A percentile compares a stretch with the other conserved stretches of the same genome.
These are phyloP conservation scores for Dicrostonyx torquatus DNA, from an alignment of 2,797 vertebrate genomes.

Conservation along the genomic window DNA sequence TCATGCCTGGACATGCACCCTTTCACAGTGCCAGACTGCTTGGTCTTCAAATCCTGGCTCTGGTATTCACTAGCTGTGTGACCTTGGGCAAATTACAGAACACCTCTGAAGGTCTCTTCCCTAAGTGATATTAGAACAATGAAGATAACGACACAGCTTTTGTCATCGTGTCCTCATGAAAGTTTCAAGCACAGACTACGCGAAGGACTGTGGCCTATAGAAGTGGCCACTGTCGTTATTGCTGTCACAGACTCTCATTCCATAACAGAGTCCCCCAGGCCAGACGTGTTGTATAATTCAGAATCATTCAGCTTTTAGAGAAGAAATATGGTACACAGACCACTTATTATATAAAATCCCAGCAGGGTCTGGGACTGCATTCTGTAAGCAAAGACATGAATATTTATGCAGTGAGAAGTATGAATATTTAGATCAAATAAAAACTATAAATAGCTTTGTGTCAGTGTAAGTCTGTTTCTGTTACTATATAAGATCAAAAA, in stretches of 20 bases:
- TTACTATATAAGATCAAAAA: neutral
- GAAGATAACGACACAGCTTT: neutral
- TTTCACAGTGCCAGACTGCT: neutral
- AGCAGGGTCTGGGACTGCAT: neutral
- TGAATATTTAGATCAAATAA: constrained; percentile 72
- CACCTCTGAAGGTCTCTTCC: neutral
- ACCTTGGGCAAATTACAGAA: neutral
- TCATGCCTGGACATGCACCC: neutral
- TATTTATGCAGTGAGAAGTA: constrained; percentile 64
- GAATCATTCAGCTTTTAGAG: constrained; percentile 32
- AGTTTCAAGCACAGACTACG: neutral
- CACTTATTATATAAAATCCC: constrained; percentile 42
- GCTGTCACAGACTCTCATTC: neutral
- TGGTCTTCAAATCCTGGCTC: neutral
- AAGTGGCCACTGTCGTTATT: neutral
- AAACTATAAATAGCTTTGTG: constrained; percentile 63
- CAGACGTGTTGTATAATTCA: constrained; percentile 46
- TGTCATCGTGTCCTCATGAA: neutral
- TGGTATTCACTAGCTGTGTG: neutral
- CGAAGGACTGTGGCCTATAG: neutral
- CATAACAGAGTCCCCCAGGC: neutral
- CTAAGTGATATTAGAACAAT: neutral
- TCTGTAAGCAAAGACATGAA: constrained; percentile 63
- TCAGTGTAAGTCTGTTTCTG: constrained; percentile 48
- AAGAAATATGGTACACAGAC: neutral